Conservation (phyloP, 35 echinoderm and acorn worm genomes). For the Acanthaster planci region DNA sequence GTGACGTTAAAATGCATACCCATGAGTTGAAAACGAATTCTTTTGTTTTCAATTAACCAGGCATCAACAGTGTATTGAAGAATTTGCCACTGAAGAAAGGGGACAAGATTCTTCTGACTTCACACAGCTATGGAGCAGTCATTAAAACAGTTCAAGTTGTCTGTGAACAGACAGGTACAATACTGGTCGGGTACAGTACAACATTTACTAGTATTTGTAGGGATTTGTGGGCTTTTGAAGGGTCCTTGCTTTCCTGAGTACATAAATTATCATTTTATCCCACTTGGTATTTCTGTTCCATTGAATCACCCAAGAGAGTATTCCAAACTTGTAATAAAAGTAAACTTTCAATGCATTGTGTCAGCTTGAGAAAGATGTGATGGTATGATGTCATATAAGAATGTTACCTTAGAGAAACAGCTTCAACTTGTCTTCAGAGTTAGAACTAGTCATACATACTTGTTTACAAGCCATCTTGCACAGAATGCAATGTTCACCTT, state of each 20-base stretch:
- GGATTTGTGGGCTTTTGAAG: too few species aligned
- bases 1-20: too few species aligned
- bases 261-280: neutral
- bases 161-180: neutral
- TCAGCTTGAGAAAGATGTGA: neutral
- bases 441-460: too few species aligned
- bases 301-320: neutral
- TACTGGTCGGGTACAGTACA: too few species aligned
- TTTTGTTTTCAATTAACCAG: too few species aligned
- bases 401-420: neutral
- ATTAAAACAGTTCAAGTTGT: conserved; percentile 30
- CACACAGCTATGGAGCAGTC: conserved; percentile 52
- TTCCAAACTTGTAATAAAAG: neutral
- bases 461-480: too few species aligned
- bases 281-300: neutral
- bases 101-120: conserved; percentile 57
- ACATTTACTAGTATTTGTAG: too few species aligned
- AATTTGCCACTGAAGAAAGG: conserved; percentile 35
- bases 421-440: too few species aligned
- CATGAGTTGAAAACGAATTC: too few species aligned
- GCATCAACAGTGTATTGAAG: conserved; percentile 51
- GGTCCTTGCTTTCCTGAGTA: neutral
- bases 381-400: neutral
- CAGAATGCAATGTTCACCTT: too few species aligned
- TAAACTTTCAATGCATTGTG: neutral